Percentiles rank a stretch among this genome's conserved stretches.
Conservation (phyloP, 2,888 invertebrate species). For the Tachina fera region DNA sequence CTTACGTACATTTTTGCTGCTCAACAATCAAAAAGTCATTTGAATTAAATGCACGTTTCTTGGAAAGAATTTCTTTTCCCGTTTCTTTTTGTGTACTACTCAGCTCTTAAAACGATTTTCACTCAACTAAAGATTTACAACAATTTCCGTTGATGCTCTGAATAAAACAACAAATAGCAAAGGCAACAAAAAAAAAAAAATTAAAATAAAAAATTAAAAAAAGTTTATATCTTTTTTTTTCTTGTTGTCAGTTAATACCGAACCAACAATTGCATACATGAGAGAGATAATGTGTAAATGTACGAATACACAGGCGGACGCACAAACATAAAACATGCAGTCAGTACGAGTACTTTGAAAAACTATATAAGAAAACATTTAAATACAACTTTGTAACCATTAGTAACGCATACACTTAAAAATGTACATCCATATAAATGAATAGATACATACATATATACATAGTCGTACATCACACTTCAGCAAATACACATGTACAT, state of each 20-base stretch:
- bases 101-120: slow-evolving; percentile 54
- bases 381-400: slow-evolving; percentile 59
- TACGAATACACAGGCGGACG: not conserved
- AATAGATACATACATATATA: slow-evolving; percentile 5
- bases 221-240: slow-evolving; percentile 13
- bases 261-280: slow-evolving; percentile 55
- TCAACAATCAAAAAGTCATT: slow-evolving; percentile 67
- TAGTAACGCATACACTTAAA: slow-evolving; percentile 49
- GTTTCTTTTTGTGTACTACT: not conserved
- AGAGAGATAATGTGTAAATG: slow-evolving; percentile 44
- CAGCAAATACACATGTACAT: not conserved
- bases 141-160: slow-evolving; percentile 53
- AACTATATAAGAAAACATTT: slow-evolving; percentile 52
- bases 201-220: slow-evolving; percentile 27
- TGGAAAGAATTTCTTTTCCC: slow-evolving; percentile 34
- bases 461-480: slow-evolving; percentile 30
- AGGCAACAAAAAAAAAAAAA: slow-evolving; percentile 41
- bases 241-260: slow-evolving; percentile 30
- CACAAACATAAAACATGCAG: slow-evolving; percentile 13
- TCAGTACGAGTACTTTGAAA: slow-evolving; percentile 8
- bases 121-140: slow-evolving; percentile 60
- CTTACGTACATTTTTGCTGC: slow-evolving; percentile 14
- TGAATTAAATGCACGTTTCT: slow-evolving; percentile 64
- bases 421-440: slow-evolving; percentile 30
- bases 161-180: slow-evolving; percentile 11